phyloP scores from a whole-genome alignment of 2,888 invertebrate genomes.

The Cyclophora albipunctata region DNA sequence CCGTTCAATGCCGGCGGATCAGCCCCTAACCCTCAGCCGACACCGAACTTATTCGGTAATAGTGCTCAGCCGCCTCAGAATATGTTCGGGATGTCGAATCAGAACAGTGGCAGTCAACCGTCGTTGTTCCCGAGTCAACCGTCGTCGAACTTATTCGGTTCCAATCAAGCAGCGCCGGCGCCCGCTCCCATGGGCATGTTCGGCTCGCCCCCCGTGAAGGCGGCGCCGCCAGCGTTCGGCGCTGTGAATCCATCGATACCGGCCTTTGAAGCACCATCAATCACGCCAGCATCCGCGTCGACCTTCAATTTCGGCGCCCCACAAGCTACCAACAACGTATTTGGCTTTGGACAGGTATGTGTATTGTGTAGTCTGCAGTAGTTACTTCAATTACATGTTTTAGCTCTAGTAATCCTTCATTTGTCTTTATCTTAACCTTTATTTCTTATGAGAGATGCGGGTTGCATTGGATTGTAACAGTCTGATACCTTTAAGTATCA shows the following conservation, averaged over 20 bases:
- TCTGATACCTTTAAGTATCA: too few species aligned
- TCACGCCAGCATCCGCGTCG: slow-evolving; percentile 29
- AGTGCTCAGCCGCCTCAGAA: slow-evolving; percentile 27
- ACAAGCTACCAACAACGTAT: slow-evolving; percentile 31
- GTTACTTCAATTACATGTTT: slow-evolving; percentile 7
- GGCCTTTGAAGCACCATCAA: slow-evolving; percentile 36
- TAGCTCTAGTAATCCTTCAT: slow-evolving; percentile 13
- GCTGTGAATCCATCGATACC: slow-evolving; percentile 30
- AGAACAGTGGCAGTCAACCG: slow-evolving; percentile 27
- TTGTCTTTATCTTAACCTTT: too few species aligned
- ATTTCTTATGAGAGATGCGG: too few species aligned
- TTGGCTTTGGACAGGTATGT: slow-evolving; percentile 58
- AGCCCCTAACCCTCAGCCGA: slow-evolving; percentile 25
- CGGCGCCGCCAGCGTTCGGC: slow-evolving; percentile 38
- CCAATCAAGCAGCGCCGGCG: slow-evolving; percentile 22
- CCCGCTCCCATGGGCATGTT: slow-evolving; percentile 23
- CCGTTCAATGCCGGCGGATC: slow-evolving; percentile 29
- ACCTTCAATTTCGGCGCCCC: slow-evolving; percentile 47
- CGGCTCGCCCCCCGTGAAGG: slow-evolving; percentile 24
- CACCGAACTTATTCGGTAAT: slow-evolving; percentile 33
- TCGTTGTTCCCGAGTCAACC: slow-evolving; percentile 38
- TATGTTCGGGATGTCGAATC: slow-evolving; percentile 41
- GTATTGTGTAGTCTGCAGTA: background rate
- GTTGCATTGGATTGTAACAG: too few species aligned
- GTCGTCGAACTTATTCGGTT: slow-evolving; percentile 36